Evolutionary conservation across 2,797 vertebrate species (phyloP), one percentile per base, ranked within the genome.

Genomic region (Arrhamphus sclerolepis): DNA sequence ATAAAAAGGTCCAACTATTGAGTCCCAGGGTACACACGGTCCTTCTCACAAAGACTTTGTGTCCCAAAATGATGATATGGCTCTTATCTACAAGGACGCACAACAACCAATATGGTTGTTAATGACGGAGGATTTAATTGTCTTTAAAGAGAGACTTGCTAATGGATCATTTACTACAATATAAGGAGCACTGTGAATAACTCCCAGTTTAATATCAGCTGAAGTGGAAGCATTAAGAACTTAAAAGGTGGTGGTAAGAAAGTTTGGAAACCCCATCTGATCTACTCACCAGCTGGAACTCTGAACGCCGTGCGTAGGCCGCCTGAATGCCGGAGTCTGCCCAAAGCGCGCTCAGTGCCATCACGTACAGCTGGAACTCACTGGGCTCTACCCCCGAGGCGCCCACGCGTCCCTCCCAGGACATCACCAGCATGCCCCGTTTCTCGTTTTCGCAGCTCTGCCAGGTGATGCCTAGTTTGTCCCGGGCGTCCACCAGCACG

Each of bases 391-490:
- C 91, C 51, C 84, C 88, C 0, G 94, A 89, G 78, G 93, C 86
- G 19, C 97, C 96, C 0, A 92, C 93, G 26, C 94, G 95, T 65
- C 94, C 96, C 80, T 98, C 96, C 56, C 97, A 98, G 60, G 96
- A 95, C 97, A 98, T 97, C 87, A 98, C 89, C 86, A 98, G 95
- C 96, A 98, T 96, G 11, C 95, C 95, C 2, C 97, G 96, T 87
- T 98, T 98, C 89, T 96, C 96, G 2, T 98, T 98, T 81, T 97
- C 97, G 0, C 93, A 93, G 86, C 94, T 93, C 90, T 98, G 95
- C 97, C 97, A 98, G 74, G 91, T 80, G 84, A 98, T 96, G 38
- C 94, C 95, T 66, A 98, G 93, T 77, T 98, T 98, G 93, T 98
- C 95, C 49, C 97, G 92, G 5, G 97, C 96, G 0, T 98, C 97